Evolutionary conservation across 1,140 invertebrate genomes (phyloP), one percentile per base, ranked within the genome.

Genomic region (Berghia stephanieae): DNA sequence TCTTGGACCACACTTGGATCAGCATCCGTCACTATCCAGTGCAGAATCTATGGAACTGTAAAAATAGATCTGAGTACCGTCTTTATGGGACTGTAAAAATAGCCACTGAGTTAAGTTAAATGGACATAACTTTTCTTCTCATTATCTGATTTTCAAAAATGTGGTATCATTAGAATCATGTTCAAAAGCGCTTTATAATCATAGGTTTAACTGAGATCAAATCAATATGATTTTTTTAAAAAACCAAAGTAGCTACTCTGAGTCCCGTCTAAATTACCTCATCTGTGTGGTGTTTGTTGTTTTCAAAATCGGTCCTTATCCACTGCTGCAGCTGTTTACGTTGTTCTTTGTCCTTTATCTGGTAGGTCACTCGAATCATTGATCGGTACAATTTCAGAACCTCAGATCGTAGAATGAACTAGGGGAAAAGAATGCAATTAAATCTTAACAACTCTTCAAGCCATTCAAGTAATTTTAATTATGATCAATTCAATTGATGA

Each of bases 341-440:
- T 73, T 93, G 93, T 1, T 82, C 86, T 82, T 92, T 87, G 86
- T 94, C 92, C 2, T 93, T 92, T 10, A 95, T 92, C 85, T 93
- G 86, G 79, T 90, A 91, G 73, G 94, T 91, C 27, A 93, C 91
- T 70, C 92, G 91, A 77, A 94, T 92, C 74, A 95, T 93, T 49
- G 93, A 91, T 78, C 93, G 89, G 83, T 95, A 95, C 1, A 95
- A 86, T 83, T 93, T 93, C n/a, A 94, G 85, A 3, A 95, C 94
- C 88, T 94, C 92, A 89, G 93, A 92, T 57, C 93, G 91, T 34
- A 94, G 87, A 84, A 95, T 91, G 89, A 95, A 95, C 94, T 95
- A 78, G 44, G 76, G 78, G 75, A 21, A 68, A 76, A 8, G 31
- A 69, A 2, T 40, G 38, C 6, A 67, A 31, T 27, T 27, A 3